phyloP scores from a whole-genome alignment of 92 coral and sea anemone genomes.

The Porites divaricata region DNA sequence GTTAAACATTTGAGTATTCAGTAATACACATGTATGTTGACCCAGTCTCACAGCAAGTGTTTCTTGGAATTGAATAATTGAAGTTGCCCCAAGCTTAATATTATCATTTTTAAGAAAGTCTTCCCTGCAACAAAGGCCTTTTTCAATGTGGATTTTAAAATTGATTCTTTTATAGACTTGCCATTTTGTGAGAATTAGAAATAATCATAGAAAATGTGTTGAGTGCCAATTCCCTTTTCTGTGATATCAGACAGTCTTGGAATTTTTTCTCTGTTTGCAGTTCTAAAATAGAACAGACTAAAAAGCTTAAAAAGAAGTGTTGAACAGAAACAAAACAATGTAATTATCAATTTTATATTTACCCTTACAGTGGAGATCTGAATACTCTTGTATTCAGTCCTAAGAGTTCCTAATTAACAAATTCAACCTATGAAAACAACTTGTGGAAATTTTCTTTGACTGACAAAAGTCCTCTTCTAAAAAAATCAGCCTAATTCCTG shows the following conservation, averaged over 20 bases:
- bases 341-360: slow-evolving; percentile 18
- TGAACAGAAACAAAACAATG: slow-evolving; percentile 7
- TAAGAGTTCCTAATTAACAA: slow-evolving; percentile 20
- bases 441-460: not conserved
- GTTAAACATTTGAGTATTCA: not conserved
- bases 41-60: slow-evolving; percentile 1
- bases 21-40: not conserved
- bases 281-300: not conserved
- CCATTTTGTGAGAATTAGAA: too few relatives aligned
- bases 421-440: not conserved
- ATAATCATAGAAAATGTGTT: too few relatives aligned
- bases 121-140: not conserved
- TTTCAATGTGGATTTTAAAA: slow-evolving; percentile 24
- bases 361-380: slow-evolving; percentile 18
- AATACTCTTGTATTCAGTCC: not conserved
- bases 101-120: not conserved
- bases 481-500: not conserved
- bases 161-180: slow-evolving; percentile 26
- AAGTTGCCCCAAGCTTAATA: slow-evolving; percentile 8
- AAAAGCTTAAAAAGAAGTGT: not conserved
- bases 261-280: too few relatives aligned
- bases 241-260: too few relatives aligned
- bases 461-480: not conserved
- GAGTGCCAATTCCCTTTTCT: too few relatives aligned
- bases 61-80: not conserved